phyloP scores from a whole-genome alignment of 1,140 invertebrate species.

The Drosophila mauritiana region DNA sequence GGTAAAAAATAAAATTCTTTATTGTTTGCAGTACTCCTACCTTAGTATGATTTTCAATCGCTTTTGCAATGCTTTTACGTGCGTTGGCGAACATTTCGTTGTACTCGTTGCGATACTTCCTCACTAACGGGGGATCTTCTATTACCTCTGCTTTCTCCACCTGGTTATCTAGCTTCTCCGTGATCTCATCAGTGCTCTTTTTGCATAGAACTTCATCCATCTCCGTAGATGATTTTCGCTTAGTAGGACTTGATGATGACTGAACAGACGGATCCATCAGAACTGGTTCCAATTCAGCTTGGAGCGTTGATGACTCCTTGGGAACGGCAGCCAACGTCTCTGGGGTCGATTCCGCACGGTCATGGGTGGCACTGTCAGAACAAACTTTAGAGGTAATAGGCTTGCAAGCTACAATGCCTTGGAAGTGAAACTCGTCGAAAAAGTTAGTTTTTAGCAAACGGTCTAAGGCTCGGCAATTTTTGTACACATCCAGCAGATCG shows the following conservation, averaged over 20 bases:
- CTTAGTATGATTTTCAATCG: conserved; percentile 50
- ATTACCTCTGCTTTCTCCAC: conserved; percentile 13
- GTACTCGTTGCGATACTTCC: conserved; percentile 49
- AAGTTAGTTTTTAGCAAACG: conserved; percentile 93
- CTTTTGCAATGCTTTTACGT: conserved; percentile 35
- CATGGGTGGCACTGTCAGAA: background rate
- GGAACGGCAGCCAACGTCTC: background rate
- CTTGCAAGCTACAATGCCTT: conserved; percentile 28
- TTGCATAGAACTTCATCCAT: conserved; percentile 68
- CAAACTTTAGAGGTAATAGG: background rate
- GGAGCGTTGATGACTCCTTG: background rate
- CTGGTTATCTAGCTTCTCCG: conserved; percentile 20
- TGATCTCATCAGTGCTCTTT: conserved; percentile 39
- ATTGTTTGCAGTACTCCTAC: conserved; percentile 6
- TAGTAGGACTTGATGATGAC: conserved; percentile 57
- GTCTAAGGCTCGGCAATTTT: conserved; percentile 94
- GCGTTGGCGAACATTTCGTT: conserved; percentile 33
- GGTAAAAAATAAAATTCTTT: background rate
- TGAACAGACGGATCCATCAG: background rate
- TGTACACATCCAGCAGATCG: conserved; percentile 90
- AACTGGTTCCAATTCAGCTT: background rate
- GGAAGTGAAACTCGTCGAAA: conserved; percentile 89
- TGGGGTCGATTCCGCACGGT: background rate
- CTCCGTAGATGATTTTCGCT: conserved; percentile 64
- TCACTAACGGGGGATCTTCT: conserved; percentile 11